Conservation (phyloP, 1,140 invertebrate genomes). For the Arion vulgaris region DNA sequence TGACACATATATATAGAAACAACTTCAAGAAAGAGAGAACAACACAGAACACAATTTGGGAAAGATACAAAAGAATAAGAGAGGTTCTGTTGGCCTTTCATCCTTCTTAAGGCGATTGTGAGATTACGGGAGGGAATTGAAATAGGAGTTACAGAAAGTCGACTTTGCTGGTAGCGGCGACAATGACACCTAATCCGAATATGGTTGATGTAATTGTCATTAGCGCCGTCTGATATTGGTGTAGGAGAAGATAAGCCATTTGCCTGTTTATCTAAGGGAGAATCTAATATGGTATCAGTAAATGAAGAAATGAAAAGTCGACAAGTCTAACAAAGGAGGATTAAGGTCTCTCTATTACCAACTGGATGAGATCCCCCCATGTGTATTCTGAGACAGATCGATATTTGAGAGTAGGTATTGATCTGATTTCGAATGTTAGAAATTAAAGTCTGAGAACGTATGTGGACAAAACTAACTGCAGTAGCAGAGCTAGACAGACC, state of each 20-base stretch:
- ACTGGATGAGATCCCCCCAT: too few relatives aligned
- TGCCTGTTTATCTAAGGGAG: constrained; percentile 12
- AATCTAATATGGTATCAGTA: constrained; percentile 10
- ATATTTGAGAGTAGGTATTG: too few relatives aligned
- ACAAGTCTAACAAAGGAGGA: not conserved
- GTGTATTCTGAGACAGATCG: too few relatives aligned
- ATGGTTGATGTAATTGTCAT: constrained; percentile 25
- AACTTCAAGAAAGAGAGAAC: too few relatives aligned
- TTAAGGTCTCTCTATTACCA: not conserved
- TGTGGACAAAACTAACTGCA: too few relatives aligned
- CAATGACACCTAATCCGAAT: constrained; percentile 18
- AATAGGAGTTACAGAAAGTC: not conserved
- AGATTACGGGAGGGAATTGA: not conserved
- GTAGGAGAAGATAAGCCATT: constrained; percentile 7
- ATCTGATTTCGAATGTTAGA: too few relatives aligned
- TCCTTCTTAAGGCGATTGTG: constrained; percentile 13
- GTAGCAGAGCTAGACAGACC: too few relatives aligned
- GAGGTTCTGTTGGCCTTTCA: not conserved
- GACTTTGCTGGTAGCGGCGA: not conserved
- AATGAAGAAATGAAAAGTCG: constrained; percentile 19
- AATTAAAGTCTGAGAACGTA: too few relatives aligned
- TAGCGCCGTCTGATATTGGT: constrained; percentile 8
- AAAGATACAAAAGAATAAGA: not conserved
- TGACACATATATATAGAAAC: too few relatives aligned
- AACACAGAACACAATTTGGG: too few relatives aligned